Conservation (phyloP, 2,797 vertebrate genomes). For the Syngnathus rostellatus region DNA sequence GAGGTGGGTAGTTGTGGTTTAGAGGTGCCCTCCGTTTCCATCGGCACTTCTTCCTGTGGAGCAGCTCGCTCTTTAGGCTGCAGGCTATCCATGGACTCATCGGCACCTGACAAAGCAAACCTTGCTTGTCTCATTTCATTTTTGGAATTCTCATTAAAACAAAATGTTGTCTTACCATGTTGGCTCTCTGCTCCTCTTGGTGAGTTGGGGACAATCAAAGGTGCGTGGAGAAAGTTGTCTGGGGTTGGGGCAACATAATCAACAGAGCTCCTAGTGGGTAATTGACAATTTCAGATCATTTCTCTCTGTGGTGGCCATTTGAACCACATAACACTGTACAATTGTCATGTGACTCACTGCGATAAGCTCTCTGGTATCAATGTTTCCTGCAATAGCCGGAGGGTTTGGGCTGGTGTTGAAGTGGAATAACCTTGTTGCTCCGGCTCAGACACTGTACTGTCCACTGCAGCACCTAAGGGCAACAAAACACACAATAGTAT, state of each 20-base stretch:
- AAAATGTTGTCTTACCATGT: slow-evolving; percentile 32
- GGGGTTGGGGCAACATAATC: slow-evolving; percentile 72
- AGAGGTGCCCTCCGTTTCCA: slow-evolving; percentile 49
- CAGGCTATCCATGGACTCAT: slow-evolving; percentile 72
- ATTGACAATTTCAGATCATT: not conserved
- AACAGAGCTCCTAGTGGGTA: slow-evolving; percentile 69
- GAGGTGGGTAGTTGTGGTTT: slow-evolving; percentile 69
- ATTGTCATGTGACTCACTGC: slow-evolving; percentile 67
- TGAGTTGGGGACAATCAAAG: slow-evolving; percentile 82
- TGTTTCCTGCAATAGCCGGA: slow-evolving; percentile 77
- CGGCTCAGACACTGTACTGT: slow-evolving; percentile 62
- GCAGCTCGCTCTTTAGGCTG: slow-evolving; percentile 41
- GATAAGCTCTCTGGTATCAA: slow-evolving; percentile 75
- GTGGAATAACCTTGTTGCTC: slow-evolving; percentile 50
- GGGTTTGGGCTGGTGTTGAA: slow-evolving; percentile 73
- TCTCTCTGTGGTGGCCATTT: not conserved
- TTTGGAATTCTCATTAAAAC: not conserved
- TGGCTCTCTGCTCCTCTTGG: slow-evolving; percentile 73
- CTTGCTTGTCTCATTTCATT: not conserved
- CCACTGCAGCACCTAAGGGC: slow-evolving; percentile 63
- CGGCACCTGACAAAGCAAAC: slow-evolving; percentile 45
- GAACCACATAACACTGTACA: no score
- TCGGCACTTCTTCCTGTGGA: slow-evolving; percentile 45
- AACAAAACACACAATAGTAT: not conserved
- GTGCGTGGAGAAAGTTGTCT: slow-evolving; percentile 64